A percentile compares a stretch with the other conserved stretches of the same genome.
Evolutionary conservation across 2,888 invertebrate genomes (phyloP).

Genomic region (Chymomyza amoena): DNA sequence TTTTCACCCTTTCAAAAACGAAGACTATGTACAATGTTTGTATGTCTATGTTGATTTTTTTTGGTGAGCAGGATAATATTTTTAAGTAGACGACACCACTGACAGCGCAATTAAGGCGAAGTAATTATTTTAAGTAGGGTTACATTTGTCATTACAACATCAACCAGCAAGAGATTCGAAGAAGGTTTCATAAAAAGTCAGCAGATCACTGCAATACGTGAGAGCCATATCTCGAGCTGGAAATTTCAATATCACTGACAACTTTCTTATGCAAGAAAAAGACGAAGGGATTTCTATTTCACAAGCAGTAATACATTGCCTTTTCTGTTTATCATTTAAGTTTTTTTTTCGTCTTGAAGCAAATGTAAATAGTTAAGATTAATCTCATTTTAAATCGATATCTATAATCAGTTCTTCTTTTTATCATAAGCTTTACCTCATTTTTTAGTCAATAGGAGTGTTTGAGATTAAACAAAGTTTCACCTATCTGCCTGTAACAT

Average conservation of each 20-base stretch:
- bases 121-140: conserved; percentile 73
- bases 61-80: conserved; percentile 61
- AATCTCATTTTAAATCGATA: too few relatives aligned
- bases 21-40: conserved; percentile 46
- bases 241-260: neutral
- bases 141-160: conserved; percentile 60
- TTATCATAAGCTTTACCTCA: too few relatives aligned
- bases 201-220: neutral
- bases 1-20: conserved; percentile 44
- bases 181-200: neutral
- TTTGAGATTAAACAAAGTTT: too few relatives aligned
- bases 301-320: too few relatives aligned
- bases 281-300: too few relatives aligned
- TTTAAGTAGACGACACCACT: conserved; percentile 72
- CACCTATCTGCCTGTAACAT: too few relatives aligned
- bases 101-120: conserved; percentile 73
- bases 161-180: conserved; percentile 1
- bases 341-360: too few relatives aligned
- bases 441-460: too few relatives aligned
- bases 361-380: too few relatives aligned
- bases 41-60: conserved; percentile 37
- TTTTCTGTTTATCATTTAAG: too few relatives aligned
- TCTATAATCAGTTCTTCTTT: too few relatives aligned
- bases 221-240: neutral
- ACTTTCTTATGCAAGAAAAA: too few relatives aligned